A percentile compares a stretch with the other conserved stretches of the same genome.
phyloP scores from a whole-genome alignment of 2,113 vertebrate species.

The Collichthys lucidus region DNA sequence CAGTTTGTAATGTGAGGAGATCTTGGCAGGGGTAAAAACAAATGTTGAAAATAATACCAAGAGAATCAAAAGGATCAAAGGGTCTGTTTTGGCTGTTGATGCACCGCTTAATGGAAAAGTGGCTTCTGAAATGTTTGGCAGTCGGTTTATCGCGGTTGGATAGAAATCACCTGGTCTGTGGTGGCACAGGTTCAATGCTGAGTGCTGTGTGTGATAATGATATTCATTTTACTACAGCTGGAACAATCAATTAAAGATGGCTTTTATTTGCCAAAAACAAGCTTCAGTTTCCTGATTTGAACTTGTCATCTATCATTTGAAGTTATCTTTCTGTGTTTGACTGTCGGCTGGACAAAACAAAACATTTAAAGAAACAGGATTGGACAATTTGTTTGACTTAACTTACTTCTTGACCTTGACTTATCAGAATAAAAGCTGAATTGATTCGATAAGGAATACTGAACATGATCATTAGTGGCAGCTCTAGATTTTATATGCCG shows the following conservation, averaged over 20 bases:
- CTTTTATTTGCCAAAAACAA: not conserved
- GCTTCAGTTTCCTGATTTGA: not conserved
- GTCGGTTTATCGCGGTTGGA: not conserved
- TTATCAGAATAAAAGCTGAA: too few species aligned
- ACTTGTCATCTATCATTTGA: not conserved
- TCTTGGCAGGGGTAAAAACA: conserved; percentile 54
- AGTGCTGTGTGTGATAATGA: not conserved
- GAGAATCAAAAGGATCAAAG: conserved; percentile 55
- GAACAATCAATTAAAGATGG: not conserved
- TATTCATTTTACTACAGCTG: not conserved
- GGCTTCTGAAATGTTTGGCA: not conserved
- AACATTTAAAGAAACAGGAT: not conserved
- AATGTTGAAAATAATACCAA: conserved; percentile 52
- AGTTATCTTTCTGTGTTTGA: not conserved
- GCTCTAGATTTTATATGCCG: not conserved
- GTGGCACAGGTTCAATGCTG: not conserved
- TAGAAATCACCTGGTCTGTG: not conserved
- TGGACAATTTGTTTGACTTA: too few species aligned
- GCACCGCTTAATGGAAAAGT: conserved; percentile 9
- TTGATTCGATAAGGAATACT: not conserved
- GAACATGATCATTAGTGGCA: not conserved
- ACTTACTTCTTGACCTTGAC: too few species aligned
- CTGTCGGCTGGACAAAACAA: not conserved
- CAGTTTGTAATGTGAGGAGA: conserved; percentile 58
- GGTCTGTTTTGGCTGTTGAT: conserved; percentile 34